These are phyloP conservation scores for Clarias fuscus DNA, from an alignment of 2,797 vertebrate species.

Conservation along the genomic window DNA sequence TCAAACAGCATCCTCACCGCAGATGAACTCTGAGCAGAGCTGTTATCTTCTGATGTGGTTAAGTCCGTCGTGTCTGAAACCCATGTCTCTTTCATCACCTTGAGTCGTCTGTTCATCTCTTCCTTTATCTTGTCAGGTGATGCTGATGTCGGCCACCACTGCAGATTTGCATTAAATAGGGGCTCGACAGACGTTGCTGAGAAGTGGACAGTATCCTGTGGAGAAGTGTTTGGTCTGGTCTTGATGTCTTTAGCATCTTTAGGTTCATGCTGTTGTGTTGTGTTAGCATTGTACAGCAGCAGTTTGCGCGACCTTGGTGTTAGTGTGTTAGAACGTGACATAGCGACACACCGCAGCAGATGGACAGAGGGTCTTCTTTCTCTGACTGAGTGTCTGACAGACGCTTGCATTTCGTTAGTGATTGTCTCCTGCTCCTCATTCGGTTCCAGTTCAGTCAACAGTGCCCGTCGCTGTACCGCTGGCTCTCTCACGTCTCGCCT, in stretches of 20 bases:
- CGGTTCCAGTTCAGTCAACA: slow-evolving; percentile 62
- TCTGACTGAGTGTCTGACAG: slow-evolving; percentile 82
- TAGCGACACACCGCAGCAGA: slow-evolving; percentile 86
- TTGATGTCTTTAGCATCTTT: slow-evolving; percentile 57
- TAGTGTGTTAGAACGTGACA: slow-evolving; percentile 80
- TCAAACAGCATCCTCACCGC: slow-evolving; percentile 90
- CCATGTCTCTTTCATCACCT: slow-evolving; percentile 89
- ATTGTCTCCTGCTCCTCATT: slow-evolving; percentile 71
- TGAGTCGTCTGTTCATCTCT: slow-evolving; percentile 85
- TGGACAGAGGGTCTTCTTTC: slow-evolving; percentile 85
- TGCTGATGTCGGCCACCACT: slow-evolving; percentile 89
- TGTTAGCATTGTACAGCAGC: slow-evolving; percentile 81
- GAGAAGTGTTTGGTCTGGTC: slow-evolving; percentile 60
- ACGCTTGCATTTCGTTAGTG: slow-evolving; percentile 58
- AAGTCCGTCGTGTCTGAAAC: slow-evolving; percentile 77
- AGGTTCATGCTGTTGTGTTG: slow-evolving; percentile 60
- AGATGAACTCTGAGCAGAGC: slow-evolving; percentile 70
- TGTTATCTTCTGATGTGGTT: slow-evolving; percentile 61
- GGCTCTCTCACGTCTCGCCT: slow-evolving; percentile 72
- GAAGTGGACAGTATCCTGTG: slow-evolving; percentile 66
- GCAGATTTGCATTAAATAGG: slow-evolving; percentile 80
- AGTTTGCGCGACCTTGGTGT: slow-evolving; percentile 83
- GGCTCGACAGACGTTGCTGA: slow-evolving; percentile 81
- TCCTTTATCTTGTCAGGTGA: slow-evolving; percentile 81
- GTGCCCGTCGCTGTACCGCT: slow-evolving; percentile 40